A percentile compares a stretch with the other conserved stretches of the same genome.
phyloP scores from a whole-genome alignment of 2,113 vertebrate genomes.

The Pholis gunnellus region DNA sequence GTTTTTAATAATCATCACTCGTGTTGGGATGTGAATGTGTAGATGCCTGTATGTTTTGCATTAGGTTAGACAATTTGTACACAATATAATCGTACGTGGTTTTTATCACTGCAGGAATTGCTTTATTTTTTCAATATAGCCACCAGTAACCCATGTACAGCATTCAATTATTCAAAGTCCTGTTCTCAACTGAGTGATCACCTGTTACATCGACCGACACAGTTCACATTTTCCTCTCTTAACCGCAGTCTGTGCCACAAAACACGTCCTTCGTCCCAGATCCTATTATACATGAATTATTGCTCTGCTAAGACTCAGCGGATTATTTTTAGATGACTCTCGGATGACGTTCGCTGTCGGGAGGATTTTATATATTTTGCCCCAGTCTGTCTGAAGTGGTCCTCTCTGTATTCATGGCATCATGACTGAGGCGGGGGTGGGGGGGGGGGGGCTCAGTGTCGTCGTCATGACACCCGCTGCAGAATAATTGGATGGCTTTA shows the following conservation, averaged over 20 bases:
- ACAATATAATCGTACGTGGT: constrained; percentile 39
- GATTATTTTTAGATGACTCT: constrained; percentile 50
- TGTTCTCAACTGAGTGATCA: neutral
- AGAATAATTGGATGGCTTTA: constrained; percentile 65
- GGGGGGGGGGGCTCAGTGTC: constrained; percentile 22
- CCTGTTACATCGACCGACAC: neutral
- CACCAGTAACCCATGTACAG: neutral
- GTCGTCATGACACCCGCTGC: constrained; percentile 77
- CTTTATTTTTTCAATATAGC: constrained; percentile 47
- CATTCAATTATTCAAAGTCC: neutral
- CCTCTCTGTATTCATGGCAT: constrained; percentile 55
- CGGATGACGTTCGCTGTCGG: constrained; percentile 25
- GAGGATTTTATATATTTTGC: constrained; percentile 32
- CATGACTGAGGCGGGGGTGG: constrained; percentile 24
- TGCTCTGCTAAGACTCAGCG: neutral
- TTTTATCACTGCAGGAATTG: constrained; percentile 42
- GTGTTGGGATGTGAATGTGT: constrained; percentile 55
- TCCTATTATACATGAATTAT: constrained; percentile 9
- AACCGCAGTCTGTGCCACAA: neutral
- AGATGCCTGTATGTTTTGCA: constrained; percentile 57
- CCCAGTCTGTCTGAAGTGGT: constrained; percentile 38
- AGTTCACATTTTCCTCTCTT: neutral
- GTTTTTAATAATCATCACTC: constrained; percentile 29
- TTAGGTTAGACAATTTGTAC: constrained; percentile 52
- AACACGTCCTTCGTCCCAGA: neutral